Base-by-base conservation (phyloP, 1,140 invertebrate species). In the Orussus abietinus region DNA sequence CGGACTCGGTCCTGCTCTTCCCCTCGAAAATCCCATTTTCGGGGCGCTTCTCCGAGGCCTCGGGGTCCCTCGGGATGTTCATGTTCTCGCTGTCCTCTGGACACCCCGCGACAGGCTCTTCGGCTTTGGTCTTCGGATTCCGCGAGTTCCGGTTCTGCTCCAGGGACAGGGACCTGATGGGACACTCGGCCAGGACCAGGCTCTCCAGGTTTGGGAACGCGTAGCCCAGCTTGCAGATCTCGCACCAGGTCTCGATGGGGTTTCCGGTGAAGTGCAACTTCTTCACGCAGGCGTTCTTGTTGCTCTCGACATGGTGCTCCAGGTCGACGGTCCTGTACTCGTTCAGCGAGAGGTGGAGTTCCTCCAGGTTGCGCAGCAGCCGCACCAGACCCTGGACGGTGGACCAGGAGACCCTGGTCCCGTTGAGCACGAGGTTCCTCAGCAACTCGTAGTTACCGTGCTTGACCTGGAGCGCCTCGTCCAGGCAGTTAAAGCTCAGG, bases 331-430 rank as follows among this genome's bases (percentile, higher is more conserved):
- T 78, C 10, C 77, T 78, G 65, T 91, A 94, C 53, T 91, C 84
- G 64, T 92, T 92, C 9, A 94, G 75, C 50, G 90, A 93, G 44
- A 96, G 68, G 68, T 96, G 92, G 17, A 96, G 75, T 70, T 96
- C 92, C 75, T 90, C 85, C 10, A 96, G 70, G 62, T 83, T 83
- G 53, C 78, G 88, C 42, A 87, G 76, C 59, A 80, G 78, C 50
- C 83, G 79, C 3, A 95, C 74, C 31, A 95, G 72, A 10, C 80
- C 78, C 44, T 83, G 78, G n/a, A 95, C 81, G 48, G 82, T 86
- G 13, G 81, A 75, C 91, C 91, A 95, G 28, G 86, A 80, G 5
- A 92, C 79, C 43, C 84, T 79, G 0, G 90, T 93, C 15, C 86
- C 86, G 64, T 95, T 96, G 1, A 96, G 69, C 17, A 95, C 88